Evolutionary conservation across 2,888 invertebrate genomes (phyloP).

Genomic region (Gandaritis pyraliata): DNA sequence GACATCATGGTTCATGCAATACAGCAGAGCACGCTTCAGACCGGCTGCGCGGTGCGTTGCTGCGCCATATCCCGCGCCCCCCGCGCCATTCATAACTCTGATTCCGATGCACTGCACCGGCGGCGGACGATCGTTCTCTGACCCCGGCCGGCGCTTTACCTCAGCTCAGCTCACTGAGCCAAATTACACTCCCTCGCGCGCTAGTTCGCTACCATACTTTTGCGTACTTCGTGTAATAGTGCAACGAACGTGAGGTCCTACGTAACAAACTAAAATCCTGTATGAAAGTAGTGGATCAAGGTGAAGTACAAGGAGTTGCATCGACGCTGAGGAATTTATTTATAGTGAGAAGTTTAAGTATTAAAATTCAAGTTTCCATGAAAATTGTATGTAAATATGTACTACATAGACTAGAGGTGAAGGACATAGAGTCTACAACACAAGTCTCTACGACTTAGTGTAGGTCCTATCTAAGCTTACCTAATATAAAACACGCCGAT

Average conservation of each 20-base stretch:
- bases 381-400: too few species aligned
- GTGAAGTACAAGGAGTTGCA: too few species aligned
- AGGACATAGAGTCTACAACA: too few species aligned
- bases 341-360: too few species aligned
- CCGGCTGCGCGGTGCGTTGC: slow-evolving; percentile 40
- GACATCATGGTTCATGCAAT: too few species aligned
- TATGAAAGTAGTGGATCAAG: too few species aligned
- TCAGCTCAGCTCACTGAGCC: slow-evolving; percentile 5
- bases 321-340: too few species aligned
- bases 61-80: slow-evolving; percentile 45
- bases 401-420: too few species aligned
- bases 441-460: too few species aligned
- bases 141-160: slow-evolving; percentile 43
- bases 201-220: background rate
- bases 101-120: slow-evolving; percentile 53
- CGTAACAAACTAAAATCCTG: background rate
- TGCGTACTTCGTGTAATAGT: background rate
- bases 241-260: background rate
- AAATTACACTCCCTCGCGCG: slow-evolving; percentile 8
- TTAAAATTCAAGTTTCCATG: too few species aligned
- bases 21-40: slow-evolving; percentile 34
- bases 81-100: slow-evolving; percentile 69
- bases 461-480: too few species aligned
- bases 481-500: too few species aligned
- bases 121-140: slow-evolving; percentile 44